These are phyloP conservation scores for Camponotus floridanus DNA, from an alignment of 1,140 invertebrate genomes.

Conservation along the genomic window DNA sequence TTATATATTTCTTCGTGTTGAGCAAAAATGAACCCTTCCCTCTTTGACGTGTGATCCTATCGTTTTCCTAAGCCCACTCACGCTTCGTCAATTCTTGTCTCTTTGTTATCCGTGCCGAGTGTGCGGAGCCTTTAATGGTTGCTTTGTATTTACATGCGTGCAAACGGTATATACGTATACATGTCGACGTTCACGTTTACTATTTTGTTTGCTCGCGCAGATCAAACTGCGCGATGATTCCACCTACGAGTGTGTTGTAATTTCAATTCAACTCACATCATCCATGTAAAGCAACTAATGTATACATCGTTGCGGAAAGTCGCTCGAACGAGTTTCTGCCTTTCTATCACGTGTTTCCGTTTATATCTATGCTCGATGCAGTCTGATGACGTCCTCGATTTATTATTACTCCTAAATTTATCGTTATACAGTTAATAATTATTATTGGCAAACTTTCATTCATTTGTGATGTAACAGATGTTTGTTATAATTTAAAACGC, in stretches of 20 bases:
- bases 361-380: constrained; percentile 6
- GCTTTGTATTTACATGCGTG: constrained; percentile 59
- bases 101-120: constrained; percentile 46
- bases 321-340: constrained; percentile 18
- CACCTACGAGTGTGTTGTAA: constrained; percentile 21
- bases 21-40: not conserved
- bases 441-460: not conserved
- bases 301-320: constrained; percentile 1
- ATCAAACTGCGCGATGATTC: constrained; percentile 38
- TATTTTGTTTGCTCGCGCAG: constrained; percentile 38
- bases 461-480: not conserved
- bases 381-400: constrained; percentile 18
- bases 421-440: not conserved
- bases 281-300: constrained; percentile 40
- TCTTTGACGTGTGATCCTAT: constrained; percentile 18
- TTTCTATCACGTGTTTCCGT: constrained; percentile 54
- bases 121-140: constrained; percentile 50
- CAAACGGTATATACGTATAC: constrained; percentile 55
- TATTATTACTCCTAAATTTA: constrained; percentile 19
- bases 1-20: constrained; percentile 44
- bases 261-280: constrained; percentile 36
- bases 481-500: not conserved
- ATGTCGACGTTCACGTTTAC: constrained; percentile 44
- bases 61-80: not conserved
- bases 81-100: constrained; percentile 52